These are phyloP conservation scores for Micrasema longulum DNA, from an alignment of 1,140 invertebrate genomes.

Conservation along the genomic window DNA sequence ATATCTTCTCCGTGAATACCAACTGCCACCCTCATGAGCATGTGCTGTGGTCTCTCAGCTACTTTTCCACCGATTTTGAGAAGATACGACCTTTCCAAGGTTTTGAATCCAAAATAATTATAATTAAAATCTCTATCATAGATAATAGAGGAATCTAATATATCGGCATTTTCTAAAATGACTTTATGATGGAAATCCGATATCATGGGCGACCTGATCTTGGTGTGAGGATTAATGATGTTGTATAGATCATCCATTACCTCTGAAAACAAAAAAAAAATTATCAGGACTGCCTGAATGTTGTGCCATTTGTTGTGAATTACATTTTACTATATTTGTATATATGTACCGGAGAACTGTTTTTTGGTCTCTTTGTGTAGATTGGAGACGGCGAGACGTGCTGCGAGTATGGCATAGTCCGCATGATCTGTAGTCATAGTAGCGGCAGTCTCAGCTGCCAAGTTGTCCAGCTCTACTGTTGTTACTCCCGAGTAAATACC, in stretches of 20 bases:
- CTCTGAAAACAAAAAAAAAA: conserved; percentile 73
- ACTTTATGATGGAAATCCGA: conserved; percentile 86
- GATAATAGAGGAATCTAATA: conserved; percentile 95
- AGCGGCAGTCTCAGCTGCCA: conserved; percentile 96
- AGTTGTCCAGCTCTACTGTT: conserved; percentile 96
- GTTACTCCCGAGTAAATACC: conserved; percentile 96
- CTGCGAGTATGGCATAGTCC: conserved; percentile 96
- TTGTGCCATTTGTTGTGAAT: background rate
- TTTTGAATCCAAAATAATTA: conserved; percentile 99
- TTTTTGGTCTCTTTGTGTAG: conserved; percentile 97
- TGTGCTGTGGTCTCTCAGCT: conserved; percentile 96
- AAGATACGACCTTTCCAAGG: conserved; percentile 95
- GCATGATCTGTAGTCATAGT: conserved; percentile 97
- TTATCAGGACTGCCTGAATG: conserved; percentile 3
- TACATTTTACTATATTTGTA: background rate
- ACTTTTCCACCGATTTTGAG: conserved; percentile 95
- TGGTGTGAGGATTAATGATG: conserved; percentile 80
- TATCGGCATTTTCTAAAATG: conserved; percentile 88
- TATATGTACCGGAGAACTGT: conserved; percentile 89
- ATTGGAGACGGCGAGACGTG: conserved; percentile 96
- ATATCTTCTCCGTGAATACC: conserved; percentile 97
- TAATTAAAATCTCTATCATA: conserved; percentile 98
- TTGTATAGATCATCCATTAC: conserved; percentile 91
- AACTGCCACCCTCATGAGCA: conserved; percentile 98
- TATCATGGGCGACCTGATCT: conserved; percentile 83